These are phyloP conservation scores for Chrysoperla carnea DNA, from an alignment of 1,140 invertebrate genomes.

Conservation along the genomic window DNA sequence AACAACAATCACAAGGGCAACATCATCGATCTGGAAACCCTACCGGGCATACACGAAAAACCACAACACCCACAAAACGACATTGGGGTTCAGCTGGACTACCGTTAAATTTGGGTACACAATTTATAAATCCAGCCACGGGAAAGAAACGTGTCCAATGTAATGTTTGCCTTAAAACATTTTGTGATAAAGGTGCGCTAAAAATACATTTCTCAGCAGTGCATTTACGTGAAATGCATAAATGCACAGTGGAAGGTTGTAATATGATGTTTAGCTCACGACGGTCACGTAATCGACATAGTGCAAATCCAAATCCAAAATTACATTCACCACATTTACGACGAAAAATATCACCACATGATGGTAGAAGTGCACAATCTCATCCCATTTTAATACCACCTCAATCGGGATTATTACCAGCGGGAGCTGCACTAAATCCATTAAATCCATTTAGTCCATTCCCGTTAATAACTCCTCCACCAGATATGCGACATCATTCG, in stretches of 20 bases:
- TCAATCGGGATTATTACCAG: slow-evolving; percentile 39
- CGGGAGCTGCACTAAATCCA: slow-evolving; percentile 36
- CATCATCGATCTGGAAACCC: slow-evolving; percentile 14
- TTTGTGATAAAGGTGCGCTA: slow-evolving; percentile 98
- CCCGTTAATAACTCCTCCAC: slow-evolving; percentile 51
- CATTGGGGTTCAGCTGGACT: slow-evolving; percentile 69
- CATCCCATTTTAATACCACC: slow-evolving; percentile 62
- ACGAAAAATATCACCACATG: slow-evolving; percentile 82
- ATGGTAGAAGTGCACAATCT: slow-evolving; percentile 71
- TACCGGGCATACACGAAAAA: slow-evolving; percentile 46
- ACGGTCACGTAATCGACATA: slow-evolving; percentile 87
- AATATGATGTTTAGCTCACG: slow-evolving; percentile 99
- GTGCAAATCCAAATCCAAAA: slow-evolving; percentile 96
- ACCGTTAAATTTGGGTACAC: slow-evolving; percentile 72
- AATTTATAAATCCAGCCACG: slow-evolving; percentile 79
- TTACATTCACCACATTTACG: slow-evolving; percentile 87
- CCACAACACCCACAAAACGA: slow-evolving; percentile 73
- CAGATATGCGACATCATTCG: slow-evolving; percentile 41
- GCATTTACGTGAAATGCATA: slow-evolving; percentile 97
- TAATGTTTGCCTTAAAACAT: slow-evolving; percentile 95
- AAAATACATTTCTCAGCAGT: slow-evolving; percentile 99
- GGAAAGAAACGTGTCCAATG: slow-evolving; percentile 96
- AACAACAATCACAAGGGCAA: slow-evolving; percentile 22
- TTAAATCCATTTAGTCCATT: slow-evolving; percentile 58
- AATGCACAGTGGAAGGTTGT: slow-evolving; percentile 95